Percentiles rank a stretch among this genome's conserved stretches.
phyloP scores from a whole-genome alignment of 2,113 vertebrate species.

The Monarcha castaneiventris region DNA sequence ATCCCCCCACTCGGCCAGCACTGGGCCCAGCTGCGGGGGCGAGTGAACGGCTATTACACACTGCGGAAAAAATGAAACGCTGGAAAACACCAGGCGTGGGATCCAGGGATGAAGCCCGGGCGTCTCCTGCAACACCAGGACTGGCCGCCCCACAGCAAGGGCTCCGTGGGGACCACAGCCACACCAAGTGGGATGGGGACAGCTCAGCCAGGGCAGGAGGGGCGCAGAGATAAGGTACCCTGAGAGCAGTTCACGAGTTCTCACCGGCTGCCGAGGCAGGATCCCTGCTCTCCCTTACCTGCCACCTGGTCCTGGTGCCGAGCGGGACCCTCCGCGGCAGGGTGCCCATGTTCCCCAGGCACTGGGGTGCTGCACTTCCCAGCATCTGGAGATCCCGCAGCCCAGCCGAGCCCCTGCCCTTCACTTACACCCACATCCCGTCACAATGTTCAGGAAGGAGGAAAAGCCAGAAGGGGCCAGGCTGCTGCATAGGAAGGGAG shows the following conservation, averaged over 20 bases:
- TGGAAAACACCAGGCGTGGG: slow-evolving; percentile 40
- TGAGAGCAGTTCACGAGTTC: accelerated
- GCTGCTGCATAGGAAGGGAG: background rate
- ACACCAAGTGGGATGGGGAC: background rate
- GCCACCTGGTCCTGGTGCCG: background rate
- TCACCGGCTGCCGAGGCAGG: accelerated
- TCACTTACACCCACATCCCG: background rate
- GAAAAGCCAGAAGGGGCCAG: slow-evolving; percentile 23
- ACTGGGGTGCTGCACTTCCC: background rate
- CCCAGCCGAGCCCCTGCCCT: background rate
- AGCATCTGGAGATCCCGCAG: background rate
- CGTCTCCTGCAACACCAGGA: background rate
- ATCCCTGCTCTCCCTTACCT: slow-evolving; percentile 9
- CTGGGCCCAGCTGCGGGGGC: background rate
- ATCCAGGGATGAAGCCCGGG: background rate
- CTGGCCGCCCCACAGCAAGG: accelerated
- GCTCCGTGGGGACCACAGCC: background rate
- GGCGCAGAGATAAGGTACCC: background rate
- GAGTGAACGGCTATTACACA: slow-evolving; percentile 9
- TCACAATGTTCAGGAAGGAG: background rate
- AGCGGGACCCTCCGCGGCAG: background rate
- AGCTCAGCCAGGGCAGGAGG: background rate
- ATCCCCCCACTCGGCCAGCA: background rate
- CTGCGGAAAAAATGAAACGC: slow-evolving; percentile 45
- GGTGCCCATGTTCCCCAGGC: background rate